phyloP scores from a whole-genome alignment of 2,113 vertebrate genomes.

The Cathartes aura region DNA sequence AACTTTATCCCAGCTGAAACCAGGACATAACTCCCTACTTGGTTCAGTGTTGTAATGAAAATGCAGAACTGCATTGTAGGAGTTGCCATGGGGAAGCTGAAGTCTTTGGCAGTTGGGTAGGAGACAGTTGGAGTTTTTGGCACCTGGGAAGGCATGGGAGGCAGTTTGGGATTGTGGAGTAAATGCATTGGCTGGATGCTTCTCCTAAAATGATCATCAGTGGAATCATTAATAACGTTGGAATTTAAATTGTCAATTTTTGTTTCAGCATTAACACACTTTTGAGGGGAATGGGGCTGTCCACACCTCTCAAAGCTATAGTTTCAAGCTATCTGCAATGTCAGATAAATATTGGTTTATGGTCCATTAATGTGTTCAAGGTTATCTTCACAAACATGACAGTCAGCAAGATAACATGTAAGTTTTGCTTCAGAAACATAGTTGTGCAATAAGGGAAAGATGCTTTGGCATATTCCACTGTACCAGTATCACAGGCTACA shows the following conservation, averaged over 20 bases:
- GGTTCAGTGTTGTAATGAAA: neutral
- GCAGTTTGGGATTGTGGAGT: constrained; percentile 48
- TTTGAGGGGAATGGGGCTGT: neutral
- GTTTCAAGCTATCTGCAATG: neutral
- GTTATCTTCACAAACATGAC: neutral
- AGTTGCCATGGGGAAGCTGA: constrained; percentile 67
- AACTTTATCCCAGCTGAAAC: no score
- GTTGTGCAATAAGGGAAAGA: neutral
- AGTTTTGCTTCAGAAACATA: constrained; percentile 16
- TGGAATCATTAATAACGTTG: constrained; percentile 58
- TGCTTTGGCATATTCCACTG: neutral
- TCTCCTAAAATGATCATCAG: constrained; percentile 63
- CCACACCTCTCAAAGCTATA: neutral
- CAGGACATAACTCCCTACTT: neutral
- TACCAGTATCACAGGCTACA: neutral
- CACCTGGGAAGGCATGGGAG: constrained; percentile 54
- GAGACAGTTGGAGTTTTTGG: constrained; percentile 69
- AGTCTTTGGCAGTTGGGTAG: constrained; percentile 55
- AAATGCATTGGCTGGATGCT: constrained; percentile 51
- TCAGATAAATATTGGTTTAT: constrained; percentile 29
- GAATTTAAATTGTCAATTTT: constrained; percentile 56
- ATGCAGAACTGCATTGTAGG: constrained; percentile 16
- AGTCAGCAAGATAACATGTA: neutral
- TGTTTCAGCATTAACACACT: neutral
- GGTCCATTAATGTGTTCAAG: neutral